Conservation (phyloP, 2,888 invertebrate species). For the Cataglyphis albicans region DNA sequence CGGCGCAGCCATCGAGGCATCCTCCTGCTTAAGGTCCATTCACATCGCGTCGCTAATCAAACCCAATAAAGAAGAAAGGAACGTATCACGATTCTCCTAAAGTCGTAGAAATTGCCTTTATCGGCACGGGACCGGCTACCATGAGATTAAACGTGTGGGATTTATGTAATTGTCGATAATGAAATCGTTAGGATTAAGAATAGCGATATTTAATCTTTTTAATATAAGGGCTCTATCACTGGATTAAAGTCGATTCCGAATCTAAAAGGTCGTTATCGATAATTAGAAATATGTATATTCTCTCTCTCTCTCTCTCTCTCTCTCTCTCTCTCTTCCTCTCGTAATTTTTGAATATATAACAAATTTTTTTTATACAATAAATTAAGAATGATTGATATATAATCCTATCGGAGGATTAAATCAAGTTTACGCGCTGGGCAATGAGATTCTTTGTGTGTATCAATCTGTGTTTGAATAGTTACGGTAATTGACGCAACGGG, state of each 20-base stretch:
- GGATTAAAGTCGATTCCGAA: slow-evolving; percentile 21
- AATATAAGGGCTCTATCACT: slow-evolving; percentile 1
- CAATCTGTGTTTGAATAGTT: background rate
- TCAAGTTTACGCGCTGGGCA: background rate
- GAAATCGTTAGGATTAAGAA: slow-evolving; percentile 45
- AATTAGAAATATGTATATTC: slow-evolving; percentile 31
- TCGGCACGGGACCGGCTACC: slow-evolving; percentile 53
- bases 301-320: background rate
- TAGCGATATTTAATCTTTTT: slow-evolving; percentile 33
- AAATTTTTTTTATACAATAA: slow-evolving; percentile 3
- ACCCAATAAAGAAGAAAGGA: slow-evolving; percentile 63
- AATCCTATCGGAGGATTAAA: slow-evolving; percentile 11
- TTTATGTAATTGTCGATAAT: slow-evolving; percentile 56
- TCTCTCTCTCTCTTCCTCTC: background rate
- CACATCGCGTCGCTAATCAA: slow-evolving; percentile 76
- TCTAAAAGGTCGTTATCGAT: slow-evolving; percentile 17
- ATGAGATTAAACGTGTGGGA: slow-evolving; percentile 39
- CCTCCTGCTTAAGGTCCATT: slow-evolving; percentile 76
- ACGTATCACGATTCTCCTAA: slow-evolving; percentile 62
- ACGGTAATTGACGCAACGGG: slow-evolving; percentile 26
- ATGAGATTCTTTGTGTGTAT: background rate
- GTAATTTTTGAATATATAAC: background rate
- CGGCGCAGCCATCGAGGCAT: slow-evolving; percentile 77
- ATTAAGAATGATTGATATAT: slow-evolving; percentile 23
- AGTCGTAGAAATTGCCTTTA: slow-evolving; percentile 71